These are phyloP conservation scores for Leucophora obtusa DNA, from an alignment of 2,888 invertebrate species.

Conservation along the genomic window DNA sequence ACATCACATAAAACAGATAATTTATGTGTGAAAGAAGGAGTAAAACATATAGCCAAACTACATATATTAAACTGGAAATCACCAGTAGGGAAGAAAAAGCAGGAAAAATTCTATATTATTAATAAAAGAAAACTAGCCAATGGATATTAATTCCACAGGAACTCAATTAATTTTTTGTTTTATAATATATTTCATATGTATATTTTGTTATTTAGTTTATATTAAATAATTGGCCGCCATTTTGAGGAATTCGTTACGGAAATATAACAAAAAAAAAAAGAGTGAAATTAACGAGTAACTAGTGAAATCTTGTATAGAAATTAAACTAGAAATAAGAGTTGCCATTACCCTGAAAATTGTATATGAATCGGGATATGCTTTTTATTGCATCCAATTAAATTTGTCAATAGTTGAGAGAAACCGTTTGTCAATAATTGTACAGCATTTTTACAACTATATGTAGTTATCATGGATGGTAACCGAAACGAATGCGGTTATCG, in stretches of 20 bases:
- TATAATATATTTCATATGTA: background rate
- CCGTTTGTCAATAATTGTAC: too few species aligned
- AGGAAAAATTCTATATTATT: background rate
- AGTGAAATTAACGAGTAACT: slow-evolving; percentile 55
- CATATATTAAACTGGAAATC: background rate
- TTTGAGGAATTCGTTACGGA: slow-evolving; percentile 66
- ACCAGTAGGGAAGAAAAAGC: background rate
- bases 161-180: background rate
- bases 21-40: slow-evolving; percentile 31
- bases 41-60: slow-evolving; percentile 21
- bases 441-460: too few species aligned
- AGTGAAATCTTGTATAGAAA: slow-evolving; percentile 54
- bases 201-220: background rate
- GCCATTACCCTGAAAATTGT: background rate
- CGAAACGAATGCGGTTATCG: too few species aligned
- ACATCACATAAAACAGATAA: slow-evolving; percentile 43
- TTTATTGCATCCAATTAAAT: too few species aligned
- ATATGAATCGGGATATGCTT: too few species aligned
- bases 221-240: slow-evolving; percentile 71
- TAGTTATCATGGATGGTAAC: too few species aligned
- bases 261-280: slow-evolving; percentile 50
- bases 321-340: slow-evolving; percentile 32
- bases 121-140: background rate
- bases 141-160: slow-evolving; percentile 5
- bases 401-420: too few species aligned